Conservation (phyloP, 1,140 invertebrate species). For the Drosophila auraria region DNA sequence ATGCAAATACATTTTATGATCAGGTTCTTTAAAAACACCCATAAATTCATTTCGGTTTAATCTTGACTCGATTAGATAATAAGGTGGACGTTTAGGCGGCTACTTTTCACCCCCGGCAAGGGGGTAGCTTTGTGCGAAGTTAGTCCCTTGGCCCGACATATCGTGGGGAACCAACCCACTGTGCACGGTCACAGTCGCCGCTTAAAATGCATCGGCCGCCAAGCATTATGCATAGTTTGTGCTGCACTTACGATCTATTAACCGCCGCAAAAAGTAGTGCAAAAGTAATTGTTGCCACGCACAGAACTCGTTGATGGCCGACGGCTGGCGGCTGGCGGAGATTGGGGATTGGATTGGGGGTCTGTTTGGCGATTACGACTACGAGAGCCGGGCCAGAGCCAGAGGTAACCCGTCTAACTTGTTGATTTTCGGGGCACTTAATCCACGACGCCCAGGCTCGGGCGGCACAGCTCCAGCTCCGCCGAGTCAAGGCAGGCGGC, state of each 20-base stretch:
- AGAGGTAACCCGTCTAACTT: slow-evolving; percentile 70
- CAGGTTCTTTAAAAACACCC: too few relatives aligned
- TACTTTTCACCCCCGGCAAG: too few relatives aligned
- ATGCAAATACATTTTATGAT: too few relatives aligned
- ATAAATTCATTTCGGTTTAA: too few relatives aligned
- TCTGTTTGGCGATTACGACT: not conserved
- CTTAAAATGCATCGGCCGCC: slow-evolving; percentile 30
- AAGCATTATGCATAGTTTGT: slow-evolving; percentile 54
- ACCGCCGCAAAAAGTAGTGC: slow-evolving; percentile 70
- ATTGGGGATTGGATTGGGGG: too few relatives aligned
- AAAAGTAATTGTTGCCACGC: slow-evolving; percentile 80
- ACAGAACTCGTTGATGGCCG: slow-evolving; percentile 57
- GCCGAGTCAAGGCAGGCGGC: slow-evolving; percentile 56
- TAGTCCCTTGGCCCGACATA: too few relatives aligned
- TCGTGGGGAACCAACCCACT: not conserved
- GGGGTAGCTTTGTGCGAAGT: too few relatives aligned
- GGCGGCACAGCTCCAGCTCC: not conserved
- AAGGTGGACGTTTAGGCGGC: too few relatives aligned
- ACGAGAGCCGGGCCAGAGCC: slow-evolving; percentile 15
- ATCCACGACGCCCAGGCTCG: slow-evolving; percentile 54
- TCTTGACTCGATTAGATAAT: too few relatives aligned
- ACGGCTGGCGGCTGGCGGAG: slow-evolving; percentile 3
- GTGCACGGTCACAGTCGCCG: not conserved
- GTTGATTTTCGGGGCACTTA: slow-evolving; percentile 68
- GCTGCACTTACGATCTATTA: slow-evolving; percentile 39